Evolutionary conservation across 2,888 invertebrate species (phyloP).

Genomic region (Leistus spinibarbis): DNA sequence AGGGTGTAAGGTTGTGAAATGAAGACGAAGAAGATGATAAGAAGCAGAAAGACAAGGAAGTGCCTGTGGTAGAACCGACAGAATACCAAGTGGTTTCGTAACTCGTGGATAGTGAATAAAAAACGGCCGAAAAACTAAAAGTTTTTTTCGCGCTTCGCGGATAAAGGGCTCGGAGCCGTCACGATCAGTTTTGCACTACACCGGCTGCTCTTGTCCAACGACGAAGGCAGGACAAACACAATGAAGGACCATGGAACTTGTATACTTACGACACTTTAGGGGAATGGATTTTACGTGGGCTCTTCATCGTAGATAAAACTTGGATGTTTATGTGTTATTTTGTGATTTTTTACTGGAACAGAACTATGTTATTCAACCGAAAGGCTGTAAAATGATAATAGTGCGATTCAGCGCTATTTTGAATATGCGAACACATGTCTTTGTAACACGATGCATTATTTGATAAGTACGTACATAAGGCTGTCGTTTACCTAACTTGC

Average conservation of each 20-base stretch:
- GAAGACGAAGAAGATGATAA: neutral
- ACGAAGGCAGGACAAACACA: conserved; percentile 9
- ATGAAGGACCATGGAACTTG: too few species aligned
- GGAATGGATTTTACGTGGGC: neutral
- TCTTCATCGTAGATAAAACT: too few species aligned
- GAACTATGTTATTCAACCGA: too few species aligned
- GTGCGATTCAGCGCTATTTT: too few species aligned
- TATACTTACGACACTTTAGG: neutral
- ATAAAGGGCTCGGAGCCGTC: neutral
- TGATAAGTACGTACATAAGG: too few species aligned
- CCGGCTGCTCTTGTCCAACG: conserved; percentile 12
- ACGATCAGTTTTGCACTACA: conserved; percentile 14
- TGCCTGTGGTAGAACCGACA: conserved; percentile 16
- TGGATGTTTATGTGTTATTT: neutral
- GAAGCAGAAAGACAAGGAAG: neutral
- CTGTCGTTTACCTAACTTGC: too few species aligned
- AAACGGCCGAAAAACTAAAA: conserved; percentile 17
- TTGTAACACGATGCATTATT: too few species aligned
- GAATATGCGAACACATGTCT: too few species aligned
- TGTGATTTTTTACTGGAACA: neutral
- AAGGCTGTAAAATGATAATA: too few species aligned
- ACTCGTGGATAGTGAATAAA: conserved; percentile 29
- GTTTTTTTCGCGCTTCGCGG: conserved; percentile 25
- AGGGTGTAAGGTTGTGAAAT: neutral
- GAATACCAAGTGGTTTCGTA: conserved; percentile 32